Base-by-base conservation (phyloP, 2,113 vertebrate genomes). In the Mastomys coucha region DNA sequence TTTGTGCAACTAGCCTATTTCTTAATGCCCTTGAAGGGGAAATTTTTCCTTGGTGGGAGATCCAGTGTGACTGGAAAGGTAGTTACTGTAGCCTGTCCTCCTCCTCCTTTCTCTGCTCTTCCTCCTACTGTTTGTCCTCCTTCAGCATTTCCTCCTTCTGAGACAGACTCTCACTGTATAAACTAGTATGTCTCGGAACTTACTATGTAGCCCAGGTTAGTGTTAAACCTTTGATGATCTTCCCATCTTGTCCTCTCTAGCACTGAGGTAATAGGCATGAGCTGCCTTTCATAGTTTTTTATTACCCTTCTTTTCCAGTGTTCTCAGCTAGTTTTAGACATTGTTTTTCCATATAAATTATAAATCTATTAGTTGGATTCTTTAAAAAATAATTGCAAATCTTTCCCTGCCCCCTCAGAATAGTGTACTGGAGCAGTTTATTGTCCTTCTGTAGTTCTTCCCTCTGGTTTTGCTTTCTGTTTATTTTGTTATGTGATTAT, bases 61-160 rank as follows among this genome's bases (percentile, higher is more conserved):
- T 0, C 10, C 8, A 31, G 36, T 6, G 0, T 45, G 36, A 13
- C 67, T n/a, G n/a, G 75, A 20, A 65, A 5, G 10, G 11, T 8
- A 42, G 36, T 17, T 10, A 6, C 24, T 58, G 4, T 11, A 31
- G 6, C 8, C 26, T 20, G 10, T 7, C n/a, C 10, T 39, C 14
- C 10, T 67, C 9, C 60, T 65, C 2, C 10, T 5, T 67, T 17
- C 60, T 65, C 4, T 42, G 20, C 13, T 17, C 58, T 7, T 17
- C 53, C 6, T 39, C 11, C n/a, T 58, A 0, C 16, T 65, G 2
- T 8, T 42, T 8, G 5, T 39, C 8, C 1, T 42, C 39, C 16
- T 31, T 5, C 20, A 22, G 1, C 3, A n/a, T 7, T 8, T n/a
- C 36, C 8, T 53, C 4, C 20, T 58, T 10, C 42, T 53, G 49